Evolutionary conservation across 1,140 invertebrate genomes (phyloP).

Genomic region (Lepidurus couesii): DNA sequence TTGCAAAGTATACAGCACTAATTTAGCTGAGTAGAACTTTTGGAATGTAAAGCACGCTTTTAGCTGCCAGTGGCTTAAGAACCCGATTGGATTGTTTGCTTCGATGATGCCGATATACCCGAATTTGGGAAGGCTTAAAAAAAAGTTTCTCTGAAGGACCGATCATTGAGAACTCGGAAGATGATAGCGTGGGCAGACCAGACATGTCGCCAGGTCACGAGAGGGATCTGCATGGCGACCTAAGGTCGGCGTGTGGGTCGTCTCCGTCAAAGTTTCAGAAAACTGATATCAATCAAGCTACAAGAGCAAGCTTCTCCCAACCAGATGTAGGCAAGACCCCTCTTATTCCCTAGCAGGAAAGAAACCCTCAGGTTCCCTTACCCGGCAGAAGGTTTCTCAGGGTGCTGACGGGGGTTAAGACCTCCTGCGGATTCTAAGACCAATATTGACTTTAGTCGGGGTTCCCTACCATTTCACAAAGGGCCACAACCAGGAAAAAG

Average conservation of each 20-base stretch:
- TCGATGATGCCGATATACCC: not conserved
- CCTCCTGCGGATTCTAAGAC: constrained; percentile 12
- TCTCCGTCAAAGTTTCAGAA: constrained; percentile 14
- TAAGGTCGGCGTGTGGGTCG: constrained; percentile 12
- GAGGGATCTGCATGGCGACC: constrained; percentile 7
- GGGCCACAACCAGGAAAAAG: not conserved
- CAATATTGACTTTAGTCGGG: constrained; percentile 20
- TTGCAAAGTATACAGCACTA: no score
- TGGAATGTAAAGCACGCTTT: not conserved
- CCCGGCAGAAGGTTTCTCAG: constrained; percentile 3
- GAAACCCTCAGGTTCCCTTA: not conserved
- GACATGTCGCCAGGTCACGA: constrained; percentile 20
- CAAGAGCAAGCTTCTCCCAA: constrained; percentile 19
- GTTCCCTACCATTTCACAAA: constrained; percentile 10
- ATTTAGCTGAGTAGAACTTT: no score
- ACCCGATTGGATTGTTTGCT: constrained; percentile 6
- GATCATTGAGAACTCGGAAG: not conserved
- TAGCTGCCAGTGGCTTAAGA: not conserved
- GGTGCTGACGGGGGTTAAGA: constrained; percentile 20
- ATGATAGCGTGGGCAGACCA: constrained; percentile 17
- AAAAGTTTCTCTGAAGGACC: not conserved
- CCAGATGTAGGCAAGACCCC: not conserved
- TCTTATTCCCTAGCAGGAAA: not conserved
- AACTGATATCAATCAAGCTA: constrained; percentile 22
- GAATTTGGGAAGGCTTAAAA: not conserved